These are phyloP conservation scores for Polyodon spathula DNA, from an alignment of 2,113 vertebrate genomes.

Conservation along the genomic window DNA sequence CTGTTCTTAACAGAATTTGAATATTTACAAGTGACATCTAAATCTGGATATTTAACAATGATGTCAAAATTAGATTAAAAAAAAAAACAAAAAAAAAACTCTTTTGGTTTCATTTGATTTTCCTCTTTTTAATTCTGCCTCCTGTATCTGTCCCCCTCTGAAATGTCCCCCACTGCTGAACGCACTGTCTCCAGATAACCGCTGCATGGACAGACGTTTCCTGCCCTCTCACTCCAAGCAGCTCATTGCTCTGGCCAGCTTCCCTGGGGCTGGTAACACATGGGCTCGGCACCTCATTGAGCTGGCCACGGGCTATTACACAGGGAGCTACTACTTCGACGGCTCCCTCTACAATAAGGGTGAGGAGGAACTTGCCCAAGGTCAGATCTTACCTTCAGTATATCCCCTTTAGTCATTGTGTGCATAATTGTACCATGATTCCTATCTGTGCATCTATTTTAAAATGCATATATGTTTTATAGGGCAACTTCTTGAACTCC, in stretches of 20 bases:
- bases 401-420: no score
- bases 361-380: constrained; percentile 28
- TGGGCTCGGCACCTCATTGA: constrained; percentile 88
- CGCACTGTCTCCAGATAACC: constrained; percentile 50
- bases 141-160: not conserved
- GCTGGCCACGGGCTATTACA: constrained; percentile 89
- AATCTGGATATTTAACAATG: no score
- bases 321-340: constrained; percentile 95
- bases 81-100: no score
- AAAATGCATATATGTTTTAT: no score
- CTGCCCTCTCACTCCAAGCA: constrained; percentile 63
- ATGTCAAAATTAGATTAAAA: no score
- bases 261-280: constrained; percentile 59
- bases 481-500: no score
- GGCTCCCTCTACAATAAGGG: constrained; percentile 97
- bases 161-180: not conserved
- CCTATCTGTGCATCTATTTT: not conserved
- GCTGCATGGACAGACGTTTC: constrained; percentile 70
- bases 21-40: no score
- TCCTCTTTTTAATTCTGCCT: constrained; percentile 15
- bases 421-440: no score
- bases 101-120: no score
- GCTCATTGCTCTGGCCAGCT: constrained; percentile 66
- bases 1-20: no score
- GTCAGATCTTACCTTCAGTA: not conserved